phyloP scores from a whole-genome alignment of 2,113 vertebrate genomes.

The Phalacrocorax brasilianus region DNA sequence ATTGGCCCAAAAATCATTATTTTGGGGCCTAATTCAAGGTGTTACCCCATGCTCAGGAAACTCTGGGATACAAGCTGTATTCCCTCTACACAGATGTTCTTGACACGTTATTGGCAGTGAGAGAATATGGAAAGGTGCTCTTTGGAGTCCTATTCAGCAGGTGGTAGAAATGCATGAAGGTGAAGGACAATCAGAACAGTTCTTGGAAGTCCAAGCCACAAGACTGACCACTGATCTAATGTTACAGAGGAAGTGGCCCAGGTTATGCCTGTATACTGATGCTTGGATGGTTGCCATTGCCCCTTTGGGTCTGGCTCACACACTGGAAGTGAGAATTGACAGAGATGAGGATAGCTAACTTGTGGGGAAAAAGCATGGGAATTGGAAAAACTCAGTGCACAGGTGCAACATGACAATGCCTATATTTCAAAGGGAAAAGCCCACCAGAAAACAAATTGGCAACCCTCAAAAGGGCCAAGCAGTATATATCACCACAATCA shows the following conservation, averaged over 20 bases:
- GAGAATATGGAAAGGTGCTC: background rate
- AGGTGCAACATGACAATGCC: background rate
- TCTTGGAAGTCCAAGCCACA: too few species aligned
- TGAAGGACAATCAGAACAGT: background rate
- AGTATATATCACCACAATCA: background rate
- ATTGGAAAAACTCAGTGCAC: background rate
- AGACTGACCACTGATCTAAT: background rate
- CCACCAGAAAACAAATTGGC: background rate
- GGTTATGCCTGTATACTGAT: background rate
- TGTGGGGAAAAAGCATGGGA: too few species aligned
- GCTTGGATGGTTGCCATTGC: background rate
- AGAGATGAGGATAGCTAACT: background rate
- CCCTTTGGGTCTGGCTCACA: background rate
- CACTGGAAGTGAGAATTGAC: background rate
- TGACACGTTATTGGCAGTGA: background rate
- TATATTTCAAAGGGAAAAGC: background rate
- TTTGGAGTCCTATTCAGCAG: background rate
- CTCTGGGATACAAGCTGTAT: background rate
- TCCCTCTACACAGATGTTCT: background rate
- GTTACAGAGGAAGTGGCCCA: background rate
- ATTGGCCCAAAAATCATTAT: background rate
- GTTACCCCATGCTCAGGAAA: background rate
- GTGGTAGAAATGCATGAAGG: background rate
- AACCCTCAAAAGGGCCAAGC: background rate
- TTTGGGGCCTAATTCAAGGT: background rate